Evolutionary conservation across 64 coral and sea anemone species (phyloP).

Genomic region (Stichodactyla mertensii): DNA sequence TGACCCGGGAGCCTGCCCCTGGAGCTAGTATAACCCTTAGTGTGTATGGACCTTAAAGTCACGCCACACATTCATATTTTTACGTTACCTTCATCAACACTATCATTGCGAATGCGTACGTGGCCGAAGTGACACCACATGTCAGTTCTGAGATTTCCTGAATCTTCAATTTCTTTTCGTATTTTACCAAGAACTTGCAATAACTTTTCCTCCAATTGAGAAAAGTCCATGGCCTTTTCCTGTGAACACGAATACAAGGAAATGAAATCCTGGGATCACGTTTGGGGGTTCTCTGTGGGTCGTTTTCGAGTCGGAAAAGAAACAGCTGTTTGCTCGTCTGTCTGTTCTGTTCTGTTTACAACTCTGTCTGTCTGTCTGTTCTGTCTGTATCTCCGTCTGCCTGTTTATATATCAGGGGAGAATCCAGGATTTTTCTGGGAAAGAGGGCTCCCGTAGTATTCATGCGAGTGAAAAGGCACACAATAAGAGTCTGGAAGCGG

Average conservation of each 20-base stretch:
- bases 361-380: no score
- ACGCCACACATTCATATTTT: not conserved
- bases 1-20: no score
- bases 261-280: not conserved
- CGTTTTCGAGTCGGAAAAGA: not conserved
- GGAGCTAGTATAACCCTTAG: no score
- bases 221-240: not conserved
- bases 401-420: no score
- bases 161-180: not conserved
- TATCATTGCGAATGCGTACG: not conserved
- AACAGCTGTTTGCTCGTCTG: not conserved
- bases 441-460: no score
- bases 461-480: no score
- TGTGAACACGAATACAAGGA: not conserved
- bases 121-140: conserved; percentile 1
- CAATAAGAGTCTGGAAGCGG: no score
- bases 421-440: no score
- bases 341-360: no score
- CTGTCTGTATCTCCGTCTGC: no score
- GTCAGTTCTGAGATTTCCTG: not conserved
- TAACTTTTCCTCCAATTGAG: not conserved
- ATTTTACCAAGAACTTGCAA: not conserved
- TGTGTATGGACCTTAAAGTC: not conserved
- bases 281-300: no score
- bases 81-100: conserved; percentile 3